Evolutionary conservation across 2,888 invertebrate species (phyloP).

Genomic region (Tridacna gigas): DNA sequence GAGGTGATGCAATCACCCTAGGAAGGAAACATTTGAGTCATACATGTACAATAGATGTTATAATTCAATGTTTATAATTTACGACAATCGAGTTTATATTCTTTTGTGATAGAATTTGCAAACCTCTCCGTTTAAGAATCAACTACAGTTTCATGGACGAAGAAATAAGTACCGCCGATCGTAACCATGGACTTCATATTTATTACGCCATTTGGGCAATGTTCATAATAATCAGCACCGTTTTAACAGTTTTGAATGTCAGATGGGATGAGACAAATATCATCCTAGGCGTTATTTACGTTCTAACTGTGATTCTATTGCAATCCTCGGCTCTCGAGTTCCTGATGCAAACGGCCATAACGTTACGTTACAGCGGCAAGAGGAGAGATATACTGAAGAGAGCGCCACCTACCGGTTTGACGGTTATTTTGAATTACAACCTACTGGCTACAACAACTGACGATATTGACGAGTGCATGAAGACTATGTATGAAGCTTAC

Average conservation of each 20-base stretch:
- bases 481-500: slow-evolving; percentile 78
- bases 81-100: too few relatives aligned
- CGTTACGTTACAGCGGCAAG: slow-evolving; percentile 70
- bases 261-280: slow-evolving; percentile 74
- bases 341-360: slow-evolving; percentile 73
- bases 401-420: slow-evolving; percentile 66
- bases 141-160: too few relatives aligned
- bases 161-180: not conserved
- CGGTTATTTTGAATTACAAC: slow-evolving; percentile 75
- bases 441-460: slow-evolving; percentile 72
- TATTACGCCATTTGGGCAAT: slow-evolving; percentile 10
- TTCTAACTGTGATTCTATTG: slow-evolving; percentile 71
- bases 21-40: too few relatives aligned
- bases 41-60: too few relatives aligned
- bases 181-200: slow-evolving; percentile 3
- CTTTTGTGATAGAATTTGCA: too few relatives aligned
- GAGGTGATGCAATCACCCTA: too few relatives aligned
- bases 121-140: too few relatives aligned
- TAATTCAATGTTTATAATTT: too few relatives aligned
- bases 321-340: slow-evolving; percentile 77
- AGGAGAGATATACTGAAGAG: slow-evolving; percentile 50
- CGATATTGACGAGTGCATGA: slow-evolving; percentile 77
- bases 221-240: slow-evolving; percentile 10
- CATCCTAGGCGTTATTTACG: slow-evolving; percentile 72
- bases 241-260: slow-evolving; percentile 75